These are phyloP conservation scores for Hiodon alosoides DNA, from an alignment of 2,113 vertebrate species.

Conservation along the genomic window DNA sequence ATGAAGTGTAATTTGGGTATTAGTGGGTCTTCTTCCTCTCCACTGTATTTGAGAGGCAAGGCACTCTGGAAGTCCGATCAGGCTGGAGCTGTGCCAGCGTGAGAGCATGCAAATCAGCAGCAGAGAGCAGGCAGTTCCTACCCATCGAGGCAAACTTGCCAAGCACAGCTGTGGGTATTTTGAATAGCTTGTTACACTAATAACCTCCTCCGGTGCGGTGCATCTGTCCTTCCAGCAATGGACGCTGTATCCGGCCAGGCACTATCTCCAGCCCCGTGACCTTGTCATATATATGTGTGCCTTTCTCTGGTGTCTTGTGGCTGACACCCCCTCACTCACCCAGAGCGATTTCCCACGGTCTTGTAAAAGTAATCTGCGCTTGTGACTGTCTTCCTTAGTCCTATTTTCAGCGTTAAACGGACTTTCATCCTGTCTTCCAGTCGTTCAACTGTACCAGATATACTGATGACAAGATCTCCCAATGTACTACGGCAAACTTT, in stretches of 20 bases:
- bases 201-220: constrained; percentile 41
- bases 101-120: constrained; percentile 15
- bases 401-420: too few relatives aligned
- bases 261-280: not conserved
- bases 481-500: too few relatives aligned
- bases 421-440: too few relatives aligned
- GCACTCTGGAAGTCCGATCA: not conserved
- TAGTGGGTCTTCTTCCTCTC: constrained; percentile 5
- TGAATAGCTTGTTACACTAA: constrained; percentile 34
- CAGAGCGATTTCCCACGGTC: not conserved
- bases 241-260: not conserved
- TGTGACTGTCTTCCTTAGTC: too few relatives aligned
- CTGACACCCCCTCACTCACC: not conserved
- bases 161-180: constrained; percentile 54
- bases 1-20: not conserved
- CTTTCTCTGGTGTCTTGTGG: not conserved
- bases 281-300: too few relatives aligned
- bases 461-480: too few relatives aligned
- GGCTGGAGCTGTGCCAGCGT: not conserved
- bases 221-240: not conserved
- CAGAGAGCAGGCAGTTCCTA: not conserved
- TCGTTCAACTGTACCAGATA: too few relatives aligned
- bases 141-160: constrained; percentile 27
- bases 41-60: constrained; percentile 28
- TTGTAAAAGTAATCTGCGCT: too few relatives aligned